These are phyloP conservation scores for Phyto melanocephala DNA, from an alignment of 2,888 invertebrate species.

Conservation along the genomic window DNA sequence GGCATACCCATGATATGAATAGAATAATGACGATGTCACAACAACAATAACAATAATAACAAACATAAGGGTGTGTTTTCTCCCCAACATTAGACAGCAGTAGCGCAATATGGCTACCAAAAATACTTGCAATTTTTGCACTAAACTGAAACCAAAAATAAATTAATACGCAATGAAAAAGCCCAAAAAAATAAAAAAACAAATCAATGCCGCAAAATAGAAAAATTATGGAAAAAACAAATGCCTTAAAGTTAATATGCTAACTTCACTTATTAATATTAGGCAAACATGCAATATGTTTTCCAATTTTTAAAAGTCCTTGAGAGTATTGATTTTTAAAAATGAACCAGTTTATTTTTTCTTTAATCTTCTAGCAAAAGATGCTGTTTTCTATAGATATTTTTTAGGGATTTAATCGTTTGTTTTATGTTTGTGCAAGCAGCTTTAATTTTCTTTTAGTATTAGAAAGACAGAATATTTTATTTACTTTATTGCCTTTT, in stretches of 20 bases:
- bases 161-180: not conserved
- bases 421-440: too few species aligned
- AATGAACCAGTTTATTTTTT: conserved; percentile 34
- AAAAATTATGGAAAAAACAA: too few species aligned
- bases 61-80: conserved; percentile 49
- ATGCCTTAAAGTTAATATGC: too few species aligned
- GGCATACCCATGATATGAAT: conserved; percentile 16
- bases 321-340: conserved; percentile 55
- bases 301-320: conserved; percentile 21
- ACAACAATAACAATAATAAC: conserved; percentile 27
- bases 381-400: too few species aligned
- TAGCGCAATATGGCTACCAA: conserved; percentile 56
- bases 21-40: not conserved
- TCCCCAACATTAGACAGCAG: conserved; percentile 10
- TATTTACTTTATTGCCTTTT: too few species aligned
- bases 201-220: too few species aligned
- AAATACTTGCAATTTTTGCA: conserved; percentile 43
- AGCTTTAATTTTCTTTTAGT: too few species aligned
- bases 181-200: not conserved
- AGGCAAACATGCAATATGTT: too few species aligned
- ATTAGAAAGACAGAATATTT: too few species aligned
- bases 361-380: not conserved
- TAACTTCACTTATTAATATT: too few species aligned
- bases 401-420: too few species aligned
- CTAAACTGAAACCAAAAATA: not conserved